These are phyloP conservation scores for Tachysurus fulvidraco DNA, from an alignment of 2,113 vertebrate species.

Conservation along the genomic window DNA sequence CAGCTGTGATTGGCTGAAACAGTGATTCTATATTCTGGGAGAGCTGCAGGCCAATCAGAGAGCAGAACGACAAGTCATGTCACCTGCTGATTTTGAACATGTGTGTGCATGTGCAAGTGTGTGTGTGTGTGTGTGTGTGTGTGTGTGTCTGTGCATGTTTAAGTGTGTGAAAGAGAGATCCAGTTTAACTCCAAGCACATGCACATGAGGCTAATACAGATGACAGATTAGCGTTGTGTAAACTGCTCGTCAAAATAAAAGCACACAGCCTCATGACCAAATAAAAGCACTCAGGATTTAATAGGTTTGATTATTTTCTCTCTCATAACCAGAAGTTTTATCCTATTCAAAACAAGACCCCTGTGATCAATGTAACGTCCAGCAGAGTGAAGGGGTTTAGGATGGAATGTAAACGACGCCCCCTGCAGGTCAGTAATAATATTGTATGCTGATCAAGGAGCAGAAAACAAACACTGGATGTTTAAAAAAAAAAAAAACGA, in stretches of 20 bases:
- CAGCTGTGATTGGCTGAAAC: conserved; percentile 54
- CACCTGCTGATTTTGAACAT: conserved; percentile 6
- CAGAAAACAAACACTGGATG: not conserved
- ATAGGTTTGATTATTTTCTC: not conserved
- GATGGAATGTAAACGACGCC: conserved; percentile 21
- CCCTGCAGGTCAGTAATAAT: conserved; percentile 47
- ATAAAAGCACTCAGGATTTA: not conserved
- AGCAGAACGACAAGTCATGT: not conserved
- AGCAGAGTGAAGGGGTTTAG: not conserved
- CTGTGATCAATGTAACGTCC: not conserved
- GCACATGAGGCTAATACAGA: not conserved
- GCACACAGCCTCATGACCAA: too few relatives aligned
- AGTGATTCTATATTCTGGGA: conserved; percentile 26
- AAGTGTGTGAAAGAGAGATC: not conserved
- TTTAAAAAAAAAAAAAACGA: not conserved
- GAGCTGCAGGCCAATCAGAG: conserved; percentile 55
- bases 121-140: not conserved
- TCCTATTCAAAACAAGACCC: not conserved
- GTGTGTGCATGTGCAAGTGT: too few relatives aligned
- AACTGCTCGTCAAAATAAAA: not conserved
- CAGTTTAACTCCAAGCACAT: not conserved
- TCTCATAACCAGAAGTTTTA: not conserved
- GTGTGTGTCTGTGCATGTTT: not conserved
- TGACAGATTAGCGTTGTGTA: not conserved
- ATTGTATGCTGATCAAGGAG: too few relatives aligned